A percentile compares a stretch with the other conserved stretches of the same genome.
Evolutionary conservation across 2,888 invertebrate genomes (phyloP).

Genomic region (Monochamus alternatus): DNA sequence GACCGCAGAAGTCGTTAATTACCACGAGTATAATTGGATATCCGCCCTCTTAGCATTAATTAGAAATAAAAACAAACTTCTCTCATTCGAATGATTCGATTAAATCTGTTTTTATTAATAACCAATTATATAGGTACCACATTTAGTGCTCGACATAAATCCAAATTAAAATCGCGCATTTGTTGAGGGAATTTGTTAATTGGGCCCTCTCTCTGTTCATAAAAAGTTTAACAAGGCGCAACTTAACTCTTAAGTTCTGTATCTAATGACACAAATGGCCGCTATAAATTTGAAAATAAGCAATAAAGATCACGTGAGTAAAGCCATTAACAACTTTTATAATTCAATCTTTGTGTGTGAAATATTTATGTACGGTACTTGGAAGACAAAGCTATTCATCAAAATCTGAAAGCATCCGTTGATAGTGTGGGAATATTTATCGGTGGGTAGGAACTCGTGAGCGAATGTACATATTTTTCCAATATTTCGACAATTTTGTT

Average conservation of each 20-base stretch:
- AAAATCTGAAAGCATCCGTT: constrained; percentile 25
- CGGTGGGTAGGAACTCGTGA: constrained; percentile 7
- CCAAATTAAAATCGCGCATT: constrained; percentile 22
- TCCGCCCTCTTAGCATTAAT: constrained; percentile 55
- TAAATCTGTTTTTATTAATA: constrained; percentile 28
- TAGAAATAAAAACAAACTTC: constrained; percentile 43
- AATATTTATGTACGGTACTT: constrained; percentile 31
- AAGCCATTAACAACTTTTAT: constrained; percentile 35
- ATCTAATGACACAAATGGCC: constrained; percentile 18
- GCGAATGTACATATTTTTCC: constrained; percentile 7
- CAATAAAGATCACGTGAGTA: constrained; percentile 23
- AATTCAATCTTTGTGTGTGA: constrained; percentile 24
- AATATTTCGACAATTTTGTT: not conserved
- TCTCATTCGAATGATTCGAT: constrained; percentile 24
- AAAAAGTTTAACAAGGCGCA: constrained; percentile 28
- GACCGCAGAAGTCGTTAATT: constrained; percentile 48
- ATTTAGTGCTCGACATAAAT: constrained; percentile 11
- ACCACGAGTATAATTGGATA: constrained; percentile 56
- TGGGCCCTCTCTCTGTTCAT: constrained; percentile 1
- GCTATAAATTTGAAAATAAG: constrained; percentile 26
- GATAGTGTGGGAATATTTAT: constrained; percentile 26
- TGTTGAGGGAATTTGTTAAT: constrained; percentile 19
- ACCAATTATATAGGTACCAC: constrained; percentile 21
- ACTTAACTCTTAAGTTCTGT: constrained; percentile 8
- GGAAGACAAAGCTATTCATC: constrained; percentile 25